phyloP scores from a whole-genome alignment of 2,113 vertebrate genomes.

The Oncorhynchus masou region DNA sequence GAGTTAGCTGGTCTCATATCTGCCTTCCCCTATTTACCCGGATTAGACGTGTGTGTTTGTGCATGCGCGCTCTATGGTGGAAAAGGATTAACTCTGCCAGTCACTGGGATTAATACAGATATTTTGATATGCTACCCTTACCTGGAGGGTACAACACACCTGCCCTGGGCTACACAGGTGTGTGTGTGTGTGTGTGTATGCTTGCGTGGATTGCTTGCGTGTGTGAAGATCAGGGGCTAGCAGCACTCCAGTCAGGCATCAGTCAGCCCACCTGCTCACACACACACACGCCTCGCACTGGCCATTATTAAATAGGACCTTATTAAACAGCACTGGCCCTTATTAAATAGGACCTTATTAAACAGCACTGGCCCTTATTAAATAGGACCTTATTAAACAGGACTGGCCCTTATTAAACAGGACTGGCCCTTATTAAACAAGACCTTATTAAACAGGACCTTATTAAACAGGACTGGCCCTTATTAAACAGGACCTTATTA shows the following conservation, averaged over 20 bases:
- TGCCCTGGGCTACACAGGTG: constrained; percentile 36
- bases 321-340: too few relatives aligned
- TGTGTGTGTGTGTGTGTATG: constrained; percentile 22
- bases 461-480: too few relatives aligned
- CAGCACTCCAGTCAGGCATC: background rate
- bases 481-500: too few relatives aligned
- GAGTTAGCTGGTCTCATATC: background rate
- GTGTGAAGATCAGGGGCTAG: background rate
- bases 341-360: too few relatives aligned
- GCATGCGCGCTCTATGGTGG: background rate
- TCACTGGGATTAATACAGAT: constrained; percentile 21
- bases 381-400: too few relatives aligned
- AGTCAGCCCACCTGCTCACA: background rate
- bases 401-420: too few relatives aligned
- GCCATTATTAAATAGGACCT: too few relatives aligned
- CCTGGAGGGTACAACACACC: constrained; percentile 29
- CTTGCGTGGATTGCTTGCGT: background rate
- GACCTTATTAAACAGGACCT: too few relatives aligned
- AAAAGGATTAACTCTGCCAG: constrained; percentile 26
- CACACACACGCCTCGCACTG: too few relatives aligned
- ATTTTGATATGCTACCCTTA: constrained; percentile 3
- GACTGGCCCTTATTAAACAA: too few relatives aligned
- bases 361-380: too few relatives aligned
- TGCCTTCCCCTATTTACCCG: constrained; percentile 2
- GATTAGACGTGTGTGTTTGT: constrained; percentile 9